Evolutionary conservation across 2,888 invertebrate genomes (phyloP).

Genomic region (Bruchidius siliquastri): DNA sequence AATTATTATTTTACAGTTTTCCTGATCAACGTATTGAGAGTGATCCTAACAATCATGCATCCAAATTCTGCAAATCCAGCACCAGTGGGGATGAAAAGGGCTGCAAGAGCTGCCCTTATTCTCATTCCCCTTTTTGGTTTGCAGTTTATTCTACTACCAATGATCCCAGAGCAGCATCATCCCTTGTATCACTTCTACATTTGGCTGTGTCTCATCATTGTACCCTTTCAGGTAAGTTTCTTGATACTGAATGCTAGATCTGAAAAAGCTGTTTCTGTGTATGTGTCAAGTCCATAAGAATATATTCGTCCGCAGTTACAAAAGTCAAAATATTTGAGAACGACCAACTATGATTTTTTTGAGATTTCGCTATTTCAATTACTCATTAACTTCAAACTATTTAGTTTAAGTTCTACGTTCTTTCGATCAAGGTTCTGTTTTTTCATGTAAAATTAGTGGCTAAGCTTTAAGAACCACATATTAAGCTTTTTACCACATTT

Average conservation of each 20-base stretch:
- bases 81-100: slow-evolving; percentile 58
- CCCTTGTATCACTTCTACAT: slow-evolving; percentile 59
- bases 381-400: too few species aligned
- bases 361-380: too few species aligned
- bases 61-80: slow-evolving; percentile 59
- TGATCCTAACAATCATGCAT: slow-evolving; percentile 60
- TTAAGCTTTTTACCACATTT: too few species aligned
- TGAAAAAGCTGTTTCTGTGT: too few species aligned
- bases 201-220: slow-evolving; percentile 60
- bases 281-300: background rate
- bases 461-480: too few species aligned
- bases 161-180: slow-evolving; percentile 57
- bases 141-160: slow-evolving; percentile 66
- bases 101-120: slow-evolving; percentile 67
- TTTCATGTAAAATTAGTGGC: too few species aligned
- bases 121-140: slow-evolving; percentile 74
- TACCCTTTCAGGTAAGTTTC: slow-evolving; percentile 62
- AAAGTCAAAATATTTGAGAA: too few species aligned
- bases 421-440: too few species aligned
- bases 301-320: background rate
- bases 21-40: slow-evolving; percentile 62
- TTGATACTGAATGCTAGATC: too few species aligned
- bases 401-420: too few species aligned
- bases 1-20: slow-evolving; percentile 60
- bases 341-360: too few species aligned